Conservation (phyloP, 2,113 vertebrate genomes). For the Macaca mulatta region DNA sequence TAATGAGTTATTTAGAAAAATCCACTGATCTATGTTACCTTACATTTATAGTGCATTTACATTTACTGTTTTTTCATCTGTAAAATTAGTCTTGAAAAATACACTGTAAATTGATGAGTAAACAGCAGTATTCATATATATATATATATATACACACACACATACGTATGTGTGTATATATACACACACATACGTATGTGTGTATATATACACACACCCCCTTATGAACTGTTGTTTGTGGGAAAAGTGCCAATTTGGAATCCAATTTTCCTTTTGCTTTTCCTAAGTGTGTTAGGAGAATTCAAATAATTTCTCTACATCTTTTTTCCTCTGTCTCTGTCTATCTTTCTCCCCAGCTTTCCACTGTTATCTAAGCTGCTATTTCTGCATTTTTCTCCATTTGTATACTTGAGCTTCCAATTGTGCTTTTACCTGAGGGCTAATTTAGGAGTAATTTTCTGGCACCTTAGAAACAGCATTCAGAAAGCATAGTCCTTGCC, state of each 20-base stretch:
- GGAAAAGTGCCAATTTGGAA: background rate
- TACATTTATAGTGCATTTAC: conserved; percentile 1
- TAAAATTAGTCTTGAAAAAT: background rate
- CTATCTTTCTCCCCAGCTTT: background rate
- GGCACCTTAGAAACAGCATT: background rate
- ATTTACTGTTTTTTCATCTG: conserved; percentile 8
- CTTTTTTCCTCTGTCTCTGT: background rate
- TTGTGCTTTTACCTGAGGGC: background rate
- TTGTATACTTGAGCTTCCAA: background rate
- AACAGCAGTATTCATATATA: background rate
- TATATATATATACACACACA: background rate
- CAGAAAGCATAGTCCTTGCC: background rate
- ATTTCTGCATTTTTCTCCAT: background rate
- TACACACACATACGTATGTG: too few species aligned
- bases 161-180: too few species aligned
- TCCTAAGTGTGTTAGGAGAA: background rate
- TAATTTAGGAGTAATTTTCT: background rate
- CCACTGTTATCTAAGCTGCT: background rate
- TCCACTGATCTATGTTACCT: background rate
- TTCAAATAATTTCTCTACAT: background rate
- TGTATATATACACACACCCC: background rate
- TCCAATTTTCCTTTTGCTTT: background rate
- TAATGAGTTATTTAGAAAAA: background rate
- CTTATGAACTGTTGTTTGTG: background rate
- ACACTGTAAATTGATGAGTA: background rate